Percentiles rank a stretch among this genome's conserved stretches.
These are phyloP conservation scores for Ips typographus DNA, from an alignment of 1,140 invertebrate genomes.

Conservation along the genomic window DNA sequence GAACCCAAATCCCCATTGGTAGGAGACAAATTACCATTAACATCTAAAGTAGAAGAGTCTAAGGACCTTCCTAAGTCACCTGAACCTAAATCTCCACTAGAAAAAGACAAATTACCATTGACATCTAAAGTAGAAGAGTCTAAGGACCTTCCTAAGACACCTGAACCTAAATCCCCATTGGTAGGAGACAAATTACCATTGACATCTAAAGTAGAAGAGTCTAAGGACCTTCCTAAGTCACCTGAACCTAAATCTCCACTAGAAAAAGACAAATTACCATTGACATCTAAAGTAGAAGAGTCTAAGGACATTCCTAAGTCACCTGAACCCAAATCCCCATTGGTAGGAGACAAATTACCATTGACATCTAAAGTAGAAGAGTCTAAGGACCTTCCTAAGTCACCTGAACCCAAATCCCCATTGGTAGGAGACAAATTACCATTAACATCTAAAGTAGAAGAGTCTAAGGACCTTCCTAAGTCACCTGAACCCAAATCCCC, in stretches of 20 bases:
- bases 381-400: neutral
- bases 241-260: neutral
- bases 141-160: neutral
- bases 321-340: neutral
- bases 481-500: neutral
- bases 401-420: neutral
- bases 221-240: slow-evolving; percentile 1
- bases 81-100: neutral
- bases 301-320: neutral
- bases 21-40: neutral
- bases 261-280: neutral
- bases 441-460: no score
- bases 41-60: neutral
- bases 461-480: neutral
- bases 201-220: neutral
- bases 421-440: no score
- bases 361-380: neutral
- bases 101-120: neutral
- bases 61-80: slow-evolving; percentile 2
- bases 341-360: neutral
- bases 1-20: neutral
- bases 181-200: neutral
- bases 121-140: neutral
- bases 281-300: neutral
- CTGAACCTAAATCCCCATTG: neutral